These are phyloP conservation scores for Eumerus sabulonum DNA, from an alignment of 2,888 invertebrate species.

Conservation along the genomic window DNA sequence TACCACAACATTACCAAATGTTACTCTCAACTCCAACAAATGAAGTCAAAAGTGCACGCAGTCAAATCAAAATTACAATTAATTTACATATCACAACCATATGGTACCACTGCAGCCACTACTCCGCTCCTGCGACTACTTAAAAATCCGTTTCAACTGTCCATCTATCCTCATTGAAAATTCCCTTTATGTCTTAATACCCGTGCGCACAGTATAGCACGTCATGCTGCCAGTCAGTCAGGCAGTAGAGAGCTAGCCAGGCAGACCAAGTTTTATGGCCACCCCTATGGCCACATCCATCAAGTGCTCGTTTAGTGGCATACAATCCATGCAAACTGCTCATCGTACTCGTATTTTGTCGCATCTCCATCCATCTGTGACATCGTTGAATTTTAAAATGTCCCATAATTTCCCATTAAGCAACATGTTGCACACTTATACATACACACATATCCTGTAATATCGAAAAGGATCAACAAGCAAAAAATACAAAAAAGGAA, in stretches of 20 bases:
- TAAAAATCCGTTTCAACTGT: slow-evolving; percentile 52
- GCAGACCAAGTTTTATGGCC: slow-evolving; percentile 43
- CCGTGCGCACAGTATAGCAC: not conserved
- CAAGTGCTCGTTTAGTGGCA: slow-evolving; percentile 60
- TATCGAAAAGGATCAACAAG: not conserved
- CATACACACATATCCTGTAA: slow-evolving; percentile 7
- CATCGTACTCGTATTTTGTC: not conserved
- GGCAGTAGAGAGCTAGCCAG: not conserved
- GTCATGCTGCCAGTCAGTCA: too few relatives aligned
- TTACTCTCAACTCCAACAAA: slow-evolving; percentile 15
- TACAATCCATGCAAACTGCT: slow-evolving; percentile 22
- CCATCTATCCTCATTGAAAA: slow-evolving; percentile 52
- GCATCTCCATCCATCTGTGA: slow-evolving; percentile 63
- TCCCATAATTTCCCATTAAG: slow-evolving; percentile 65
- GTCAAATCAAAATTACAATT: slow-evolving; percentile 31
- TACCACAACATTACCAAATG: slow-evolving; percentile 8
- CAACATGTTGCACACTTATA: slow-evolving; percentile 59
- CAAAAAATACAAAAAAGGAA: slow-evolving; percentile 14
- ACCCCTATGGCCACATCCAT: slow-evolving; percentile 61
- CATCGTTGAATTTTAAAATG: slow-evolving; percentile 68
- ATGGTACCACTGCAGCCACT: slow-evolving; percentile 1
- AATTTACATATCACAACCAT: slow-evolving; percentile 52
- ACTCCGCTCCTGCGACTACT: slow-evolving; percentile 6
- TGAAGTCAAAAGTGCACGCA: slow-evolving; percentile 52
- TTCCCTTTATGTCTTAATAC: slow-evolving; percentile 63